phyloP scores from a whole-genome alignment of 2,888 invertebrate species.

The Brenthis hecate region DNA sequence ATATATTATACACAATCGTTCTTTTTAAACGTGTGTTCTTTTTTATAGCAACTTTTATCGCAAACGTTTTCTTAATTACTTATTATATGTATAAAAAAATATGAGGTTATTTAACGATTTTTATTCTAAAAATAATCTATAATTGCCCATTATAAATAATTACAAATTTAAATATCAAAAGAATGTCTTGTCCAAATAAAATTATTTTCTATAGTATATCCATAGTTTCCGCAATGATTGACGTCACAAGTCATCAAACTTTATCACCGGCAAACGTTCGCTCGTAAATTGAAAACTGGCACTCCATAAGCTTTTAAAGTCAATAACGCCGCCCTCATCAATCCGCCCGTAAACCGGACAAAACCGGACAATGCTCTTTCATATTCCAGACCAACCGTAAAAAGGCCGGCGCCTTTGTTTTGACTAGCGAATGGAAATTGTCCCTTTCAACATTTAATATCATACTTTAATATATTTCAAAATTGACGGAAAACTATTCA shows the following conservation, averaged over 20 bases:
- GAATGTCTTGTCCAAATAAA: no score
- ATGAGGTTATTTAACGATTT: no score
- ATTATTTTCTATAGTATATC: background rate
- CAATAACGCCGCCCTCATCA: slow-evolving; percentile 68
- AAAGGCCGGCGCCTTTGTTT: slow-evolving; percentile 20
- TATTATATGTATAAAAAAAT: no score
- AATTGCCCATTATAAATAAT: no score
- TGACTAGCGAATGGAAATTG: background rate
- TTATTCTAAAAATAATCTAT: no score
- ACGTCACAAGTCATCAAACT: slow-evolving; percentile 45
- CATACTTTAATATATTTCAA: background rate
- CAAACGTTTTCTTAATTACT: no score
- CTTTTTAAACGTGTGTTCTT: no score
- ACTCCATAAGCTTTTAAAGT: slow-evolving; percentile 71
- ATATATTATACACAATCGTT: no score
- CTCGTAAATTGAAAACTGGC: slow-evolving; percentile 63
- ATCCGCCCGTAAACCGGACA: slow-evolving; percentile 57
- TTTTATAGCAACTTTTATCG: no score
- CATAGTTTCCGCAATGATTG: slow-evolving; percentile 22
- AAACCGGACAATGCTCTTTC: slow-evolving; percentile 46
- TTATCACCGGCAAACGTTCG: slow-evolving; percentile 53
- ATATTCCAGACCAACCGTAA: slow-evolving; percentile 9
- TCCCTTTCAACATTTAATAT: slow-evolving; percentile 8
- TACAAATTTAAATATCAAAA: no score
- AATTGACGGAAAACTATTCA: background rate